Evolutionary conservation across 2,888 invertebrate species (phyloP), one percentile per base, ranked within the genome.

Genomic region (Calameuta idolon): DNA sequence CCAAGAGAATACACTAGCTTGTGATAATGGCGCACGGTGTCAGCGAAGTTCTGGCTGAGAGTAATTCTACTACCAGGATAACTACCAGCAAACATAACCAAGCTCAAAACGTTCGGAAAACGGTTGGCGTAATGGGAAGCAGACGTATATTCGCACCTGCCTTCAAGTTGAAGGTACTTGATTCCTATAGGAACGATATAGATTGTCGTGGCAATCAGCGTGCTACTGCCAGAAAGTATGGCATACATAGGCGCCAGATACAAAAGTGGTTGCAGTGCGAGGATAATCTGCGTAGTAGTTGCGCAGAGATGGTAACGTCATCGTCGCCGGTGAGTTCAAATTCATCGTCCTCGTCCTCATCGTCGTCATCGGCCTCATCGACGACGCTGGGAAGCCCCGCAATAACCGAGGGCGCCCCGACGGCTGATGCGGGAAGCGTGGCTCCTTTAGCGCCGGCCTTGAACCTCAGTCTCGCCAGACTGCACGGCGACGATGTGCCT

Each of bases 261-360:
- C 97, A 97, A 92, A 97, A 97, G 93, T 97, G 97, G 97, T 92
- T 97, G 83, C 97, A 97, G 92, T 96, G 96, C 87, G 97, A 97
- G 92, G 94, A 95, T 81, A 95, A 95, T 90, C 92, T 97, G 82
- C 94, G 97, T 87, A 96, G 95, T 81, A 95, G 95, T 85, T 95
- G 96, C 81, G 93, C 93, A 76, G 94, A 94, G 87, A 90, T 86
- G 79, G 88, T 76, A 80, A 77, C 76, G 74, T 77, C 78, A 80
- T 69, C 79, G 33, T 78, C 80, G 4, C 12, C 74, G 37, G 78
- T 79, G 71, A 35, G 75, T n/a, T 77, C 80, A 30, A 35, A 69
- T 37, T 76, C 77, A 55, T 74, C 75, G 23, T 35, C 79, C 37
- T 40, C 92, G 87, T 85, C 92, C 92, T 80, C 79, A 31, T 75